A percentile compares a stretch with the other conserved stretches of the same genome.
phyloP scores from a whole-genome alignment of 35 echinoderm and acorn worm species.

The Anneissia japonica region DNA sequence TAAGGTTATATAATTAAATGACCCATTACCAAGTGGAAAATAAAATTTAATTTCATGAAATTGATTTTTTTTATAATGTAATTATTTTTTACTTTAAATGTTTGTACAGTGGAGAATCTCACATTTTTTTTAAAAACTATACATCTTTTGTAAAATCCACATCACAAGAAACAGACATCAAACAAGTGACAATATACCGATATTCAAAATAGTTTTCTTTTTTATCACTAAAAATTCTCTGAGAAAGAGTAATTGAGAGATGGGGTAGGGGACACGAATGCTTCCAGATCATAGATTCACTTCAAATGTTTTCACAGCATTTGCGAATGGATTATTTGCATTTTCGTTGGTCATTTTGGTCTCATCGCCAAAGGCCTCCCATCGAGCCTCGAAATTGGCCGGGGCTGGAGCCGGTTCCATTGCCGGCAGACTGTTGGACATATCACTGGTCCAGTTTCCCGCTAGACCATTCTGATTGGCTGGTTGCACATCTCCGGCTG shows the following conservation, averaged over 20 bases:
- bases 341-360: conserved; percentile 4
- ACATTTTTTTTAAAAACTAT: background rate
- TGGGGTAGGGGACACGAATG: too few species aligned
- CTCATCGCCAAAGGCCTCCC: conserved; percentile 34
- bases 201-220: background rate
- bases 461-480: conserved; percentile 20
- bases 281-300: conserved; percentile 65
- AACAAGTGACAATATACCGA: background rate
- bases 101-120: background rate
- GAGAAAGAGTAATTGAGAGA: background rate
- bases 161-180: background rate
- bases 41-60: background rate
- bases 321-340: conserved; percentile 60
- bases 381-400: conserved; percentile 52
- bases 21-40: background rate
- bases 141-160: background rate
- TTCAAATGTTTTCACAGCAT: conserved; percentile 98
- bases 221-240: background rate
- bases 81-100: background rate
- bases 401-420: conserved; percentile 9
- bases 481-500: background rate
- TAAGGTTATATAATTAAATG: background rate
- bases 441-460: conserved; percentile 70
- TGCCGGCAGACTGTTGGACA: conserved; percentile 71
- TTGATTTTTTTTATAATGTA: background rate